Percentiles rank a stretch among this genome's conserved stretches.
These are phyloP conservation scores for Aphis craccivora DNA, from an alignment of 1,140 invertebrate species.

Conservation along the genomic window DNA sequence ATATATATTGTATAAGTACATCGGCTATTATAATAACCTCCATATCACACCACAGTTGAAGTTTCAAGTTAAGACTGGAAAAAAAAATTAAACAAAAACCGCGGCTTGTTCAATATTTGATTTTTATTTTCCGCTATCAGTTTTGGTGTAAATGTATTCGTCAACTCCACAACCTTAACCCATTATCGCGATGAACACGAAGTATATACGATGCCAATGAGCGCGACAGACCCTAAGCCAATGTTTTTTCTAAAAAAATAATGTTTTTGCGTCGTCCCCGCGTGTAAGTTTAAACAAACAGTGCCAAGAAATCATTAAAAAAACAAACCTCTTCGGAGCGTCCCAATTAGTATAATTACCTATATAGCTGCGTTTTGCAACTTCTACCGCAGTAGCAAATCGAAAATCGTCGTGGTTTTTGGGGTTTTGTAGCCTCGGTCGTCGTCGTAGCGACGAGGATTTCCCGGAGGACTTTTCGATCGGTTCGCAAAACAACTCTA, in stretches of 20 bases:
- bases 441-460: neutral
- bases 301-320: slow-evolving; percentile 10
- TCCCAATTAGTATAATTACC: neutral
- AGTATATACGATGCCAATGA: neutral
- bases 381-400: neutral
- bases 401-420: neutral
- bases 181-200: neutral
- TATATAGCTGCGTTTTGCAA: neutral
- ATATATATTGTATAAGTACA: neutral
- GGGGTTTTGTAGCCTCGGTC: neutral
- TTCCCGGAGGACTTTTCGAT: neutral
- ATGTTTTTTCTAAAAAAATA: slow-evolving; percentile 3
- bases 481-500: neutral
- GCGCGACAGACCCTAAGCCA: neutral
- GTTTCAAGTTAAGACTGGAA: neutral
- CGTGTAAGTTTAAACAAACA: neutral
- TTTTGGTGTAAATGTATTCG: slow-evolving; percentile 20
- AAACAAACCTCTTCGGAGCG: neutral
- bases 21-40: slow-evolving; percentile 6
- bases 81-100: neutral
- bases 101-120: neutral
- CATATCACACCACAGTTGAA: neutral
- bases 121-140: neutral
- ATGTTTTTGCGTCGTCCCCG: slow-evolving; percentile 17
- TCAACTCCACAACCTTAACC: slow-evolving; percentile 2